phyloP scores from a whole-genome alignment of 2,113 vertebrate species.

The Nansenia antarctica region DNA sequence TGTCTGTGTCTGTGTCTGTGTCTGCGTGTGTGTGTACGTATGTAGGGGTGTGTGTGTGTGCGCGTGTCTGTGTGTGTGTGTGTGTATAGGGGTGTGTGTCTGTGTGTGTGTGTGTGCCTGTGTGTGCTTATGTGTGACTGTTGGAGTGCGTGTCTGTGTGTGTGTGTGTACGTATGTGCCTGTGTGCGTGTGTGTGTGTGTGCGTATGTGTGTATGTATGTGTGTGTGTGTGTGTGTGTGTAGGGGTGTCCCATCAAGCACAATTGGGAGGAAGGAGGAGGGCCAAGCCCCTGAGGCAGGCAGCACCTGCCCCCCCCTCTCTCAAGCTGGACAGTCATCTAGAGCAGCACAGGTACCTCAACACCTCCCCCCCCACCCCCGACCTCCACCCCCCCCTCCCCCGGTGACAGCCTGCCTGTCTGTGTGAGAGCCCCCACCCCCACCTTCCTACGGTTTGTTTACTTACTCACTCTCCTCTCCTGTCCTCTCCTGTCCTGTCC shows the following conservation, averaged over 20 bases:
- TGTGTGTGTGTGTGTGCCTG: neutral
- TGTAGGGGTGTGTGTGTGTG: slow-evolving; percentile 35
- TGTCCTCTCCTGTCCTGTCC: too few relatives aligned
- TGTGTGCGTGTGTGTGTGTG: slow-evolving; percentile 44
- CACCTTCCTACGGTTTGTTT: slow-evolving; percentile 17
- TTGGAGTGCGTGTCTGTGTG: neutral
- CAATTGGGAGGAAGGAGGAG: slow-evolving; percentile 49
- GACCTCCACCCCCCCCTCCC: slow-evolving; percentile 22
- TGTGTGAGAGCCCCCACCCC: neutral
- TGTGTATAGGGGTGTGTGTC: slow-evolving; percentile 36
- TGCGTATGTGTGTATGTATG: slow-evolving; percentile 25
- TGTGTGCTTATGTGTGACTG: neutral
- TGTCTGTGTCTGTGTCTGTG: too few relatives aligned
- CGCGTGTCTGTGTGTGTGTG: too few relatives aligned
- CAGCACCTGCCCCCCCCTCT: slow-evolving; percentile 60
- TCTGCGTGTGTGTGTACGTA: neutral
- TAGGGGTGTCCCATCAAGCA: slow-evolving; percentile 57
- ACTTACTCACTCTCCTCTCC: neutral
- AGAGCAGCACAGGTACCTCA: slow-evolving; percentile 28
- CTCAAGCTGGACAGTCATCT: slow-evolving; percentile 34
- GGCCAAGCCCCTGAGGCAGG: slow-evolving; percentile 47
- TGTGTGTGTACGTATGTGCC: slow-evolving; percentile 44
- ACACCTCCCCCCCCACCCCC: neutral
- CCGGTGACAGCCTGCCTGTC: slow-evolving; percentile 30
- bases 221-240: neutral